Conservation (phyloP, 1,140 invertebrate species). For the Drosophila pectinifera region DNA sequence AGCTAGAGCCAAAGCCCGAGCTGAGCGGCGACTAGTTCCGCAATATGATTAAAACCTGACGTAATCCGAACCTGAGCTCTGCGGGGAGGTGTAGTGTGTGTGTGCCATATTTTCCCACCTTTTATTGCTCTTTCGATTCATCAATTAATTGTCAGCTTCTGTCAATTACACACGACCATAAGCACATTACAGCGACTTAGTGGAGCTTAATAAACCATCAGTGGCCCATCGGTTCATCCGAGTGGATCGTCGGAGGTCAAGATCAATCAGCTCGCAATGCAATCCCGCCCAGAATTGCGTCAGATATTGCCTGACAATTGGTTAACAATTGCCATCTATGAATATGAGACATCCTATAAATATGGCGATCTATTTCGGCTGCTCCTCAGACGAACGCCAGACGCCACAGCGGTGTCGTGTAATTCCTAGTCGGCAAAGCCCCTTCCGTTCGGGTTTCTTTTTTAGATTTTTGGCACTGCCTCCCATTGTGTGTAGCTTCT, state of each 20-base stretch:
- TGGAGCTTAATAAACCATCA: slow-evolving; percentile 10
- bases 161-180: slow-evolving; percentile 53
- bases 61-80: slow-evolving; percentile 62
- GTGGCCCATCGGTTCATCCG: slow-evolving; percentile 28
- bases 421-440: slow-evolving; percentile 8
- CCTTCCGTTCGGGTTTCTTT: slow-evolving; percentile 37
- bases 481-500: slow-evolving; percentile 10
- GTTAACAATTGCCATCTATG: slow-evolving; percentile 14
- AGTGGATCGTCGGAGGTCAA: slow-evolving; percentile 29
- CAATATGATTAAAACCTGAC: slow-evolving; percentile 77
- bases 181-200: slow-evolving; percentile 40
- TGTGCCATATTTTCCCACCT: slow-evolving; percentile 54
- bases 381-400: slow-evolving; percentile 35
- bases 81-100: slow-evolving; percentile 36
- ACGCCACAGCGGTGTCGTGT: slow-evolving; percentile 30
- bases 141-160: slow-evolving; percentile 54
- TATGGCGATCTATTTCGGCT: slow-evolving; percentile 34
- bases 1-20: slow-evolving; percentile 23
- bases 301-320: slow-evolving; percentile 29
- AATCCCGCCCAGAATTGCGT: slow-evolving; percentile 39
- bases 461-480: slow-evolving; percentile 51
- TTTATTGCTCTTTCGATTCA: slow-evolving; percentile 41
- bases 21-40: slow-evolving; percentile 55
- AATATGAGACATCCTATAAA: slow-evolving; percentile 43
- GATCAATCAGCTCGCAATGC: slow-evolving; percentile 31